Conservation (phyloP, 2,797 vertebrate species). For the Trachops cirrhosus region DNA sequence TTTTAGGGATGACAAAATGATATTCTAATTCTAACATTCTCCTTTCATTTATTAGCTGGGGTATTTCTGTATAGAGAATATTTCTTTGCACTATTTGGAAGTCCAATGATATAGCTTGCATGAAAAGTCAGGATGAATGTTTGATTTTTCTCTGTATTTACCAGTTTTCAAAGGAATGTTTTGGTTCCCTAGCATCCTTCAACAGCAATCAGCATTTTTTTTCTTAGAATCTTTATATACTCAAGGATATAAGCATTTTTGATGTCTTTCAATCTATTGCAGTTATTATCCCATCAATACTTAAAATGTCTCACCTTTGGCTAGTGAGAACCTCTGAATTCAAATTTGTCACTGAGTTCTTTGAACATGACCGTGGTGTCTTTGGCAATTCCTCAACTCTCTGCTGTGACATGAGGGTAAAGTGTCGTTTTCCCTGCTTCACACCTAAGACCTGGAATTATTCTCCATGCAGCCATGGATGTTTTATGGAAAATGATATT, state of each 20-base stretch:
- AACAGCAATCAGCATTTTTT: background rate
- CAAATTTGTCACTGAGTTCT: background rate
- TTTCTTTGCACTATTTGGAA: background rate
- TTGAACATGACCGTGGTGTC: no score
- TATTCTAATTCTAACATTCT: background rate
- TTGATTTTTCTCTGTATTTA: background rate
- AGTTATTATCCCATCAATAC: background rate
- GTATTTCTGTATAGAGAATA: background rate
- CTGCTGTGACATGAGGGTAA: background rate
- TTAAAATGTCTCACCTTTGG: background rate
- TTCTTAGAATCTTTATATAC: background rate
- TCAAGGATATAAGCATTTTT: background rate
- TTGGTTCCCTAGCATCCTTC: background rate
- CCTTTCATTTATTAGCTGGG: background rate
- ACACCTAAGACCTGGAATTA: background rate
- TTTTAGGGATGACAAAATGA: background rate
- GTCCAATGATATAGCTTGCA: accelerated
- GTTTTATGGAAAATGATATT: background rate
- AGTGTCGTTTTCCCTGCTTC: background rate
- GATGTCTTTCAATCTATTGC: background rate
- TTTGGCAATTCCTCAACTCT: accelerated
- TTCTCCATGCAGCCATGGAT: background rate
- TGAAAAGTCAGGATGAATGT: background rate
- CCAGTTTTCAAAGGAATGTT: background rate
- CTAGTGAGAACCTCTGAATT: background rate